Evolutionary conservation across 2,888 invertebrate genomes (phyloP).

Genomic region (Andrena marginata): DNA sequence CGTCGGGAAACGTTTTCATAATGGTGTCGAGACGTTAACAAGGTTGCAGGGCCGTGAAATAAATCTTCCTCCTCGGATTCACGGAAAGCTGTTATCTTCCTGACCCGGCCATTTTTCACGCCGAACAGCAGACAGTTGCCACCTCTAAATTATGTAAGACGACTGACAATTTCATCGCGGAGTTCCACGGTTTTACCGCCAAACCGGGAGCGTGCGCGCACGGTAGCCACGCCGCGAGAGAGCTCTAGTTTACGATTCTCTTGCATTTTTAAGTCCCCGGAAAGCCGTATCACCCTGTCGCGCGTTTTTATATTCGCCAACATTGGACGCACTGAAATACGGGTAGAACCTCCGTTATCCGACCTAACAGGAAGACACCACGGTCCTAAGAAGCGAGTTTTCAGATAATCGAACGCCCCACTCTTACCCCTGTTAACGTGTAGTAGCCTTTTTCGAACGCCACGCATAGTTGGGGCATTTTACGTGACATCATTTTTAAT

Average conservation of each 20-base stretch:
- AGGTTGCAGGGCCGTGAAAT: conserved; percentile 18
- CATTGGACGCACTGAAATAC: conserved; percentile 2
- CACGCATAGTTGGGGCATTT: not conserved
- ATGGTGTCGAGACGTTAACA: conserved; percentile 33
- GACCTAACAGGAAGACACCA: not conserved
- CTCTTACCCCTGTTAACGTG: not conserved
- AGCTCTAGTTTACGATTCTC: conserved; percentile 33
- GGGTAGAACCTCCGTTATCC: not conserved
- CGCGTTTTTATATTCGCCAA: conserved; percentile 29
- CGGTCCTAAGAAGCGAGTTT: not conserved
- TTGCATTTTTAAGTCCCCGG: conserved; percentile 33
- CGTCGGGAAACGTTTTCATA: conserved; percentile 13
- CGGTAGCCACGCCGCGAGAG: not conserved
- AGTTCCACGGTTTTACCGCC: not conserved
- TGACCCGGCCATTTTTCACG: conserved; percentile 25
- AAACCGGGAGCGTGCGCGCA: not conserved
- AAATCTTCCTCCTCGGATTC: conserved; percentile 38
- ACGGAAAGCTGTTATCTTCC: conserved; percentile 31
- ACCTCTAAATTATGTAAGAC: conserved; percentile 33
- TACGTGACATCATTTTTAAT: not conserved
- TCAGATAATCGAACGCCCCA: not conserved
- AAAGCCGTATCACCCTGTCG: conserved; percentile 7
- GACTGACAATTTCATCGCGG: conserved; percentile 46
- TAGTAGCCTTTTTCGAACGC: too few relatives aligned
- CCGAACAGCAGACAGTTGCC: conserved; percentile 16